Percentiles rank a stretch among this genome's conserved stretches.
Conservation (phyloP, 2,797 vertebrate genomes). For the Cynodonichthys magdalenae region DNA sequence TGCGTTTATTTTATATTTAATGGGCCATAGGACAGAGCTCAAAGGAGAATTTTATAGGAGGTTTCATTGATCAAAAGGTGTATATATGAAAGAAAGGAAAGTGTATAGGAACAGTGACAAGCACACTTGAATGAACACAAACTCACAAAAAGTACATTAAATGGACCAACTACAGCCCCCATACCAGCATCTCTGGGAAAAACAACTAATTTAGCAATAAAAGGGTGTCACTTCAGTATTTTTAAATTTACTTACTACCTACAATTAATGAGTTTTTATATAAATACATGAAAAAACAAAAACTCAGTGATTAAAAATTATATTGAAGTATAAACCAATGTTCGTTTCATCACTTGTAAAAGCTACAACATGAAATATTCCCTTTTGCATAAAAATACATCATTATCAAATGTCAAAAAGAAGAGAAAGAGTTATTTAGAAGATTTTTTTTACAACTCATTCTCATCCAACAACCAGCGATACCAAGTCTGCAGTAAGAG, state of each 20-base stretch:
- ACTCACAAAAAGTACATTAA: slow-evolving; percentile 45
- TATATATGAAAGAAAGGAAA: slow-evolving; percentile 18
- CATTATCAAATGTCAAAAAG: too few relatives aligned
- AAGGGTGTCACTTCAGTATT: slow-evolving; percentile 52
- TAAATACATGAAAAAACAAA: not conserved
- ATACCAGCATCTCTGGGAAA: slow-evolving; percentile 53
- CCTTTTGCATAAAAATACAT: too few relatives aligned
- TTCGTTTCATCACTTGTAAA: not conserved
- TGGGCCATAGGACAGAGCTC: not conserved
- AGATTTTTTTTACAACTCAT: too few relatives aligned
- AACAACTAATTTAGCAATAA: slow-evolving; percentile 61
- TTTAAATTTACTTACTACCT: slow-evolving; percentile 38
- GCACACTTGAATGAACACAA: slow-evolving; percentile 12
- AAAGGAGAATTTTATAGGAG: not conserved
- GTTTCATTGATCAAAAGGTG: slow-evolving; percentile 11
- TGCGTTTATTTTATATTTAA: slow-evolving; percentile 1
- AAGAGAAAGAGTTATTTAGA: too few relatives aligned
- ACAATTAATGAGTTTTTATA: slow-evolving; percentile 1
- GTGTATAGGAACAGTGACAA: slow-evolving; percentile 30
- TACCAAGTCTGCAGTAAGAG: too few relatives aligned
- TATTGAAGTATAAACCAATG: not conserved
- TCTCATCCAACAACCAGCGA: too few relatives aligned
- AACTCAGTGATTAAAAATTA: not conserved
- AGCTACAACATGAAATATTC: not conserved
- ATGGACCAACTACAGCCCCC: slow-evolving; percentile 59